phyloP scores from a whole-genome alignment of 1,140 invertebrate species.

The Elymnias hypermnestra region DNA sequence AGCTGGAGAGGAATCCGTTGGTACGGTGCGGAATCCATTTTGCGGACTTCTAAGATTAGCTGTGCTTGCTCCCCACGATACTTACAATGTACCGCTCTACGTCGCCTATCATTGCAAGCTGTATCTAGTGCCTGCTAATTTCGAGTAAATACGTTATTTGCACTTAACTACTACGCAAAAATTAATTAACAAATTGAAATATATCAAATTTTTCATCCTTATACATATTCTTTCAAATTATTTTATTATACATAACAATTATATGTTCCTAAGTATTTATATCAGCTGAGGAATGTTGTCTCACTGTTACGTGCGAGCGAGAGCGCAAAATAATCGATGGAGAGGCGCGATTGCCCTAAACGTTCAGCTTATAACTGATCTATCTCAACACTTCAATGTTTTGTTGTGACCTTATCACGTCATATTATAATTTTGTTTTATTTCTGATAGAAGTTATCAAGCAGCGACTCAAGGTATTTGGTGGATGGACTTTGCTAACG shows the following conservation, averaged over 20 bases:
- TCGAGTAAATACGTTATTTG: constrained; percentile 39
- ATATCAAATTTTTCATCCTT: too few species aligned
- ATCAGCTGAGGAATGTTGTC: too few species aligned
- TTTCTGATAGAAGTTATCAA: constrained; percentile 78
- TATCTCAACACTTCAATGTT: too few species aligned
- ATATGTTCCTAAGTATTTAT: too few species aligned
- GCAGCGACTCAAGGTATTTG: constrained; percentile 83
- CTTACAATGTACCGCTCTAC: constrained; percentile 85
- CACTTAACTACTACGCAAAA: too few species aligned
- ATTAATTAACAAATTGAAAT: too few species aligned
- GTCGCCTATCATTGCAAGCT: constrained; percentile 89
- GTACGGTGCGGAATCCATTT: constrained; percentile 85
- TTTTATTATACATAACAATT: too few species aligned
- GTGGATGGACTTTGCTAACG: constrained; percentile 87
- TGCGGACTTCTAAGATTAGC: constrained; percentile 84
- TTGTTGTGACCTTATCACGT: too few species aligned
- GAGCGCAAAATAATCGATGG: too few species aligned
- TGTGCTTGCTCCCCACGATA: constrained; percentile 85
- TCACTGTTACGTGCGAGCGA: constrained; percentile 10
- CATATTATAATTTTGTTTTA: not conserved
- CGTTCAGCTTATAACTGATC: too few species aligned
- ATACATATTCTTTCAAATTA: too few species aligned
- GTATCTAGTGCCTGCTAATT: constrained; percentile 83
- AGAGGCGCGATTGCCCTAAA: too few species aligned
- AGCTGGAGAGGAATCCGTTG: constrained; percentile 78